These are phyloP conservation scores for Drosophila mimica DNA, from an alignment of 2,888 invertebrate species.

Conservation along the genomic window DNA sequence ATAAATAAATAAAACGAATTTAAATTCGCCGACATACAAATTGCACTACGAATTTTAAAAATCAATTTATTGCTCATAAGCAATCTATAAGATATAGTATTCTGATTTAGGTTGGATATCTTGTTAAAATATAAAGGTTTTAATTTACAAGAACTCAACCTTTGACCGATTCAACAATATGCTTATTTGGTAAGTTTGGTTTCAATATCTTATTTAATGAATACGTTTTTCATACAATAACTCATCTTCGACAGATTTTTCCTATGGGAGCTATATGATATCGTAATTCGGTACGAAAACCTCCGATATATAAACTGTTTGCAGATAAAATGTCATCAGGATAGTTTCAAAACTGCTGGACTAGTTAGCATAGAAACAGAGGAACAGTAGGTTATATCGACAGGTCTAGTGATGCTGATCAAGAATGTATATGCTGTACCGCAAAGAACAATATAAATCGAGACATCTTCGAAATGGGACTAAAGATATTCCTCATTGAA, in stretches of 20 bases:
- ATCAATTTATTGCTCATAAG: not conserved
- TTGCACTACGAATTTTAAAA: not conserved
- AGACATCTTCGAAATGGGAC: not conserved
- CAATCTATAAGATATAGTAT: not conserved
- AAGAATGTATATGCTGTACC: not conserved
- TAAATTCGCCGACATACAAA: not conserved
- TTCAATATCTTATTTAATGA: not conserved
- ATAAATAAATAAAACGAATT: not conserved
- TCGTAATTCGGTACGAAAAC: not conserved
- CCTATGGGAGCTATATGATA: not conserved
- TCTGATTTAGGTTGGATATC: not conserved
- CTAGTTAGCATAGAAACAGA: not conserved
- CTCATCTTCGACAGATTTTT: not conserved
- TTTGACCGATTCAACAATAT: not conserved
- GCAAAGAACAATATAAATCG: not conserved
- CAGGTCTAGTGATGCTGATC: not conserved
- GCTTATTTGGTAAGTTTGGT: not conserved
- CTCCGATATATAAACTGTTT: not conserved
- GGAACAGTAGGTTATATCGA: not conserved
- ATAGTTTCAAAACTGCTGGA: not conserved
- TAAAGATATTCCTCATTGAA: not conserved
- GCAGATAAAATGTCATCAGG: not conserved
- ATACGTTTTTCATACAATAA: not conserved
- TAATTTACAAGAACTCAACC: not conserved
- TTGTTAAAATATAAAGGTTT: not conserved